Evolutionary conservation across 2,888 invertebrate genomes (phyloP).

Genomic region (Papilio protenor): DNA sequence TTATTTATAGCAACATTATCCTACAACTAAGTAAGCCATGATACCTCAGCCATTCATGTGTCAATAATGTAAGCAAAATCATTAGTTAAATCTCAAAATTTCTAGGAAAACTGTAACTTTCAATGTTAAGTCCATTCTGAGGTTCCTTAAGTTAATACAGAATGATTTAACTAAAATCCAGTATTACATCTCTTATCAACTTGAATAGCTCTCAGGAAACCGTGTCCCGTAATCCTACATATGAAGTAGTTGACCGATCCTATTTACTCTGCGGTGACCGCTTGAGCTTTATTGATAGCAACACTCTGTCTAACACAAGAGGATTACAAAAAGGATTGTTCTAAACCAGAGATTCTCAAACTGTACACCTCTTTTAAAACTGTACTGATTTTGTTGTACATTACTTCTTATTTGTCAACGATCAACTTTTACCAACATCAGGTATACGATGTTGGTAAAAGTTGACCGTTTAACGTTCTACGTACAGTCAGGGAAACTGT

Average conservation of each 20-base stretch:
- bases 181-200: conserved; percentile 26
- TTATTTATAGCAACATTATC: conserved; percentile 47
- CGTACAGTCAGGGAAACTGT: too few relatives aligned
- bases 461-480: too few relatives aligned
- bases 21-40: neutral
- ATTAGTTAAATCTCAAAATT: too few relatives aligned
- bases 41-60: too few relatives aligned
- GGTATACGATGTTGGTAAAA: too few relatives aligned
- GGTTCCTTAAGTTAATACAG: neutral
- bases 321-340: conserved; percentile 34
- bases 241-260: conserved; percentile 34
- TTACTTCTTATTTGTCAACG: too few relatives aligned
- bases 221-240: conserved; percentile 38
- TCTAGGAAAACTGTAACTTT: too few relatives aligned
- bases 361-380: conserved; percentile 25
- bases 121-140: neutral
- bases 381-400: neutral
- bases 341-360: conserved; percentile 35
- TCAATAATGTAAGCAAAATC: too few relatives aligned
- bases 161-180: conserved; percentile 4
- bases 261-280: conserved; percentile 40
- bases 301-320: conserved; percentile 24
- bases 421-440: too few relatives aligned
- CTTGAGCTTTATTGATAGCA: conserved; percentile 40
- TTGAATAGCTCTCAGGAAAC: conserved; percentile 24